Percentiles rank a stretch among this genome's conserved stretches.
Conservation (phyloP, 2,797 vertebrate species). For the Sciurus vulgaris region DNA sequence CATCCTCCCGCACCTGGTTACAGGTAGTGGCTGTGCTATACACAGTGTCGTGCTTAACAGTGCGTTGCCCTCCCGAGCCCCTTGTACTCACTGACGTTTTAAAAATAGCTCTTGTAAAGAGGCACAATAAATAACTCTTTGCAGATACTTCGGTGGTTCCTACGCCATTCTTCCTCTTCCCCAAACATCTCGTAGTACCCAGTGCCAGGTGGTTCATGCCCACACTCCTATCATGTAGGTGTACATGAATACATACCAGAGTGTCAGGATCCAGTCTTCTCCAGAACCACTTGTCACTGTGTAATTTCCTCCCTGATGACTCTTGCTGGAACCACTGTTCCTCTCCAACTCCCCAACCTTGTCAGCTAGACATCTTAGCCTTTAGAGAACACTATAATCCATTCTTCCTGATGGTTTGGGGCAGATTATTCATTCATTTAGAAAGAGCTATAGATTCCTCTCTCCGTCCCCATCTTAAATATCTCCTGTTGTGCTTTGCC, state of each 20-base stretch:
- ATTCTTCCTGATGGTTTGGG: not conserved
- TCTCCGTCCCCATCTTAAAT: not conserved
- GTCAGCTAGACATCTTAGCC: not conserved
- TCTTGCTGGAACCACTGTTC: not conserved
- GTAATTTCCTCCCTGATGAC: not conserved
- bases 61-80: not conserved
- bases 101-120: slow-evolving; percentile 31
- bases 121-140: slow-evolving; percentile 63
- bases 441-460: slow-evolving; percentile 20
- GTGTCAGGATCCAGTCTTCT: not conserved
- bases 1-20: slow-evolving; percentile 65
- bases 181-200: not conserved
- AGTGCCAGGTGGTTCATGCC: not conserved
- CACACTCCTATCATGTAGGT: not conserved
- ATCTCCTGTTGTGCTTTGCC: not conserved
- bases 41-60: not conserved
- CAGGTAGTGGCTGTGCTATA: slow-evolving; percentile 62
- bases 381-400: not conserved
- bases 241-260: not conserved
- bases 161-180: not conserved
- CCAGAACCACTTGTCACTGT: not conserved
- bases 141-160: slow-evolving; percentile 44
- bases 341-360: not conserved
- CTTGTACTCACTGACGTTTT: slow-evolving; percentile 22
- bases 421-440: not conserved